These are phyloP conservation scores for Diachasmimorpha longicaudata DNA, from an alignment of 1,140 invertebrate genomes.

Conservation along the genomic window DNA sequence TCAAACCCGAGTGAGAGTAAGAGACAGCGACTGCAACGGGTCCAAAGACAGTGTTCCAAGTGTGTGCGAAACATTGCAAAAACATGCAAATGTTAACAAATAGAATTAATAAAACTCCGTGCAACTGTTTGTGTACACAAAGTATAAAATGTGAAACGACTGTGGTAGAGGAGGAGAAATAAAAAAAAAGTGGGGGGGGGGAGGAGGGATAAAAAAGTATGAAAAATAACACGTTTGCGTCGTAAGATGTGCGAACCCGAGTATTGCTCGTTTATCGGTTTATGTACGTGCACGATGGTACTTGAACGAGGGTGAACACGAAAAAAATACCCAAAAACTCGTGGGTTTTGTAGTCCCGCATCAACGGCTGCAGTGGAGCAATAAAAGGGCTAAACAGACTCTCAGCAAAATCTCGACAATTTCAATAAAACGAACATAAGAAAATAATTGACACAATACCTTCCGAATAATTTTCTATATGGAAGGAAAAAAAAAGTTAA, in stretches of 20 bases:
- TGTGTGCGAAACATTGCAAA: neutral
- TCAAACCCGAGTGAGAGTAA: neutral
- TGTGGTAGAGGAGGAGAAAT: too few species aligned
- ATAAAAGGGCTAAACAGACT: neutral
- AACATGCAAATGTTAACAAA: neutral
- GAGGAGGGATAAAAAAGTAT: neutral
- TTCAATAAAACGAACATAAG: too few species aligned
- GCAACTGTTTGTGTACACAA: too few species aligned
- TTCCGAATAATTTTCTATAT: neutral
- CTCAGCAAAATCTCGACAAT: too few species aligned
- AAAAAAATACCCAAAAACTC: neutral
- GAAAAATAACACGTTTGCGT: conserved; percentile 8
- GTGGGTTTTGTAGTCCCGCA: neutral
- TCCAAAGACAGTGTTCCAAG: neutral
- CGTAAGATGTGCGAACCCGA: conserved; percentile 14
- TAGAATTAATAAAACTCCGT: neutral
- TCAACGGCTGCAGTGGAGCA: neutral
- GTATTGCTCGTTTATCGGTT: conserved; percentile 10
- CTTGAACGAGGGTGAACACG: neutral
- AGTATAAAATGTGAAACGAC: too few species aligned
- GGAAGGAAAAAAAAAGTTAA: neutral
- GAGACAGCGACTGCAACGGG: neutral
- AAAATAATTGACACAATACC: too few species aligned
- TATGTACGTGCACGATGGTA: neutral
- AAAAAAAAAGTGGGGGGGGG: neutral